phyloP scores from a whole-genome alignment of 2,888 invertebrate species.

The Thymelicus acteon region DNA sequence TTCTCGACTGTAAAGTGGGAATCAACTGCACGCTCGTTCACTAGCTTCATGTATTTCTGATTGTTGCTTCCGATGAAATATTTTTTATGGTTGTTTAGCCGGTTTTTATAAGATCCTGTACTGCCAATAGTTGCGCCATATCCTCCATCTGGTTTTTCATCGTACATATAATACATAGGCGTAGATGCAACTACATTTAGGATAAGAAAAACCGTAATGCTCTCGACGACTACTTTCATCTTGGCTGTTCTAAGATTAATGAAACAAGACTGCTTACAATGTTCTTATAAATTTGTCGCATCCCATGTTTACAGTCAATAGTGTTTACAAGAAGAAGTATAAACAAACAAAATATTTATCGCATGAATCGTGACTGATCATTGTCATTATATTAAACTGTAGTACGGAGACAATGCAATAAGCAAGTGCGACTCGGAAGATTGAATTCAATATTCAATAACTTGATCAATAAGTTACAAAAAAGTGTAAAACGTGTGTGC shows the following conservation, averaged over 20 bases:
- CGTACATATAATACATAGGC: constrained; percentile 55
- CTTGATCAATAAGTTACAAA: too few relatives aligned
- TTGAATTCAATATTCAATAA: background rate
- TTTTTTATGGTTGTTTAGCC: constrained; percentile 50
- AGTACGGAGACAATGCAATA: background rate
- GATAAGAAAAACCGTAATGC: constrained; percentile 50
- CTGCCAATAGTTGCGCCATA: constrained; percentile 52
- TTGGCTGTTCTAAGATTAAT: constrained; percentile 49
- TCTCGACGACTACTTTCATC: constrained; percentile 55
- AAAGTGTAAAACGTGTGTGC: too few relatives aligned
- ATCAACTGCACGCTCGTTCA: constrained; percentile 55
- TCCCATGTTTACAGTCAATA: constrained; percentile 22
- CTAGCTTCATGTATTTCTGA: constrained; percentile 47
- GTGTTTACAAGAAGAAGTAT: constrained; percentile 19
- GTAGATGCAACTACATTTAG: constrained; percentile 50
- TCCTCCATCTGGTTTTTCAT: constrained; percentile 50
- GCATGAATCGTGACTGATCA: constrained; percentile 25
- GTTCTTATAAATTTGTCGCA: constrained; percentile 56
- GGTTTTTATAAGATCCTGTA: constrained; percentile 46
- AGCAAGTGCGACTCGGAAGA: background rate
- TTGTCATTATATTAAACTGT: constrained; percentile 12
- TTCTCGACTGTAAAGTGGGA: constrained; percentile 59
- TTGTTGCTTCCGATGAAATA: constrained; percentile 50
- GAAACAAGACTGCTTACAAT: constrained; percentile 39
- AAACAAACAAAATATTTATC: constrained; percentile 26